These are phyloP conservation scores for Mesaphorura yosii DNA, from an alignment of 1,140 invertebrate genomes.

Conservation along the genomic window DNA sequence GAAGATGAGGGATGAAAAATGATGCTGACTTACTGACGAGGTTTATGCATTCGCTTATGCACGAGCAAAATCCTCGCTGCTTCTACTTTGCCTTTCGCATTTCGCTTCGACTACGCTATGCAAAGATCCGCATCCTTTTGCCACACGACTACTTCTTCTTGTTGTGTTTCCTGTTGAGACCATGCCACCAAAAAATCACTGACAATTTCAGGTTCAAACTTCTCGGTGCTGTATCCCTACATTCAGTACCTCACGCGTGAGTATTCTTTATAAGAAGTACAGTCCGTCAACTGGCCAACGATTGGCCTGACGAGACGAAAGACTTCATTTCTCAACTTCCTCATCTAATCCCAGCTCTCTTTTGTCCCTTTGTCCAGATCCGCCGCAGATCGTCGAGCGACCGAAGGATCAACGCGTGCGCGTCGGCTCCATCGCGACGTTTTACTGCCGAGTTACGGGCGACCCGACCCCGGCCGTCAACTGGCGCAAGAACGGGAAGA, in stretches of 20 bases:
- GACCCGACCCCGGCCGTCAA: slow-evolving; percentile 51
- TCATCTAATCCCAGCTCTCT: background rate
- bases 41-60: background rate
- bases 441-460: slow-evolving; percentile 86
- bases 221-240: slow-evolving; percentile 49
- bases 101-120: background rate
- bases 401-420: slow-evolving; percentile 77
- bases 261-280: slow-evolving; percentile 37
- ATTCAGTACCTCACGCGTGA: slow-evolving; percentile 56
- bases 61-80: slow-evolving; percentile 11
- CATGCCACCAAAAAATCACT: background rate
- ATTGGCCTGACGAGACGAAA: too few species aligned
- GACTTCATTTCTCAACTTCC: background rate
- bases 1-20: slow-evolving; percentile 27
- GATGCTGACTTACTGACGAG: slow-evolving; percentile 28
- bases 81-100: slow-evolving; percentile 2
- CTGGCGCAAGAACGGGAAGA: slow-evolving; percentile 72
- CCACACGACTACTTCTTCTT: background rate
- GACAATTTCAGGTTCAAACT: slow-evolving; percentile 43
- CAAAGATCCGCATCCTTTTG: too few species aligned
- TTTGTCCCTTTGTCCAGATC: slow-evolving; percentile 51
- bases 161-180: background rate
- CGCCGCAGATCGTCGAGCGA: slow-evolving; percentile 73
- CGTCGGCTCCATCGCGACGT: slow-evolving; percentile 79
- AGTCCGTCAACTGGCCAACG: too few species aligned